Evolutionary conservation across 2,797 vertebrate species (phyloP), one percentile per base, ranked within the genome.

Genomic region (Falco rusticolus): DNA sequence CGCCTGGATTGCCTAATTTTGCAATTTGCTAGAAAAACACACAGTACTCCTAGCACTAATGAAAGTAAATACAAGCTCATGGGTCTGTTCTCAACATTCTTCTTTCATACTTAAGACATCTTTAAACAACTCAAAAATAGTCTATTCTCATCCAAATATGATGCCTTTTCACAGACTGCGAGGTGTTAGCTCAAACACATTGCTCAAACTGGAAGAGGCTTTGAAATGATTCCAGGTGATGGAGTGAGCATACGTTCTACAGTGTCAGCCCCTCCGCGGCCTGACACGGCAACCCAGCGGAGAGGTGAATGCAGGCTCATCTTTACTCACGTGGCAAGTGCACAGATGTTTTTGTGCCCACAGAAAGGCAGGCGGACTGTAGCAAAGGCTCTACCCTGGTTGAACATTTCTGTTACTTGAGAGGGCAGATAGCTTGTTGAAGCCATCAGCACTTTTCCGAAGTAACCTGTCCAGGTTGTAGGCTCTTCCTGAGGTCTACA

Each of bases 401-500:
- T 99, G 98, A 99, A 99, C 99, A 99, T 99, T 96, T 99, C 99
- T 2, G 99, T 99, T 56, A 99, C 99, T 97, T 99, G 99, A 54
- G 99, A 98, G 53, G 99, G 99, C 97, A 99, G 96, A 97, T 99
- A 99, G 95, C 99, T 99, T 45, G 99, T 99, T 20, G 99, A 99
- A 5, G 99, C 99, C 99, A 99, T 99, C 95, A 99, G 98, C 34
- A 99, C 99, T 97, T 99, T 99, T 37, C 99, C 99, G 65, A 99
- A 98, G 96, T 99, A 99, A 16, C 99, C 99, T 5, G 99, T 99
- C 99, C 99, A 99, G 63, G 99, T 99, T 48, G 99, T 99, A 91
- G 99, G 99, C 96, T 99, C 99, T 97, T 99, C 99, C 43, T 99
- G 99, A 91, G 99, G 99, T 97, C 99, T 99, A 16, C 28, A 79